Evolutionary conservation across 2,888 invertebrate species (phyloP), one percentile per base, ranked within the genome.

Genomic region (Dorcus hopei): DNA sequence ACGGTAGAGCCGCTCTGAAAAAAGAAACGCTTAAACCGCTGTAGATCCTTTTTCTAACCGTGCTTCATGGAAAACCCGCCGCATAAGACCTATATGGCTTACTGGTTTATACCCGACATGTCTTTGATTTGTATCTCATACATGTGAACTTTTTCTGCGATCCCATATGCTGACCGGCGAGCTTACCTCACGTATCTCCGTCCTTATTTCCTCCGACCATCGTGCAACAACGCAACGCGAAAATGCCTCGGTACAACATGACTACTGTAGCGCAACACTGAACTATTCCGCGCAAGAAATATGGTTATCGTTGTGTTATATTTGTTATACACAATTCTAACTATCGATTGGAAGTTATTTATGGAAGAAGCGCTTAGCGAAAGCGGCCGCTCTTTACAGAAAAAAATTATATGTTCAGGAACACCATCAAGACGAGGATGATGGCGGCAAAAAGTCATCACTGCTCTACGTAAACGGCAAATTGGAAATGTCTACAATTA

Each of bases 281-380:
- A 65, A 57, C 54, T 61, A 59, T 62, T 57, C 58, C 55, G 55
- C 49, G 50, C 53, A 62, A 65, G 63, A 67, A 64, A 62, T 65
- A 65, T 62, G 62, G 61, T 64, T 65, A 67, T 65, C 55, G 64
- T 62, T 62, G 54, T 52, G 54, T 65, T 64, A 66, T 65, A 63
- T 64, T 67, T 65, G 67, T 67, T 63, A 64, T 65, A 64, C 61
- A 61, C 63, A 61, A 64, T 55, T 61, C 59, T 59, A 59, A 57
- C 64, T 64, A 66, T 62, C 62, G 61, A 64, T 67, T 63, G 58
- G 53, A 54, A 26, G 42, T 57, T 62, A 57, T 62, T 62, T 62
- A 57, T 40, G 9, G 48, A 38, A 39, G 8, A 50, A 45, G 41
- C 38, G 52, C 55, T 51, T 49, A 41, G 40, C 40, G 16, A 54